Evolutionary conservation across 2,888 invertebrate species (phyloP).

Genomic region (Dryococelus australis): DNA sequence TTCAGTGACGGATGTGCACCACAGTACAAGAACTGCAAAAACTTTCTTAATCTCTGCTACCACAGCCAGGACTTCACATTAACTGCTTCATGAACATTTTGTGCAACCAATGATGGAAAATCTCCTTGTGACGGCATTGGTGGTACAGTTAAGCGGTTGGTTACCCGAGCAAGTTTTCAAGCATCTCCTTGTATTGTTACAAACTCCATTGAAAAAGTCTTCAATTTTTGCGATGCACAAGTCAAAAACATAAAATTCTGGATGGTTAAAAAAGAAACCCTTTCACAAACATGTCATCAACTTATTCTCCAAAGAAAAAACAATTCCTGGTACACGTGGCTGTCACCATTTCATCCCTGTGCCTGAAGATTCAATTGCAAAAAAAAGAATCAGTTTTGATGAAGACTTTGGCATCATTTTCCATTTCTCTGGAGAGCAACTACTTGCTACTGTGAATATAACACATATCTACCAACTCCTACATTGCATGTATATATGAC

Average conservation of each 20-base stretch:
- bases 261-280: not conserved
- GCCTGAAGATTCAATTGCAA: not conserved
- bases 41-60: slow-evolving; percentile 4
- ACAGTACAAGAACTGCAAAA: slow-evolving; percentile 28
- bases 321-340: slow-evolving; percentile 3
- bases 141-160: slow-evolving; percentile 26
- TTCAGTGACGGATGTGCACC: slow-evolving; percentile 11
- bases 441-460: not conserved
- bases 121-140: slow-evolving; percentile 29
- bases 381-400: not conserved
- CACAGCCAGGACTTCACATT: slow-evolving; percentile 25
- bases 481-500: not conserved
- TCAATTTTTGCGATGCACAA: slow-evolving; percentile 17
- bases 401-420: slow-evolving; percentile 13
- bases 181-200: not conserved
- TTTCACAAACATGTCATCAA: slow-evolving; percentile 17
- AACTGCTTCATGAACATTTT: slow-evolving; percentile 19
- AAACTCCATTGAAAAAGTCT: slow-evolving; percentile 18
- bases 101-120: slow-evolving; percentile 17
- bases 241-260: slow-evolving; percentile 25
- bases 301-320: slow-evolving; percentile 26
- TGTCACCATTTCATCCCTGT: slow-evolving; percentile 25
- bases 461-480: not conserved
- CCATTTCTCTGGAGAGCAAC: slow-evolving; percentile 18
- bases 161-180: slow-evolving; percentile 18